Evolutionary conservation across 1,140 invertebrate species (phyloP).

Genomic region (Lycorma delicatula): DNA sequence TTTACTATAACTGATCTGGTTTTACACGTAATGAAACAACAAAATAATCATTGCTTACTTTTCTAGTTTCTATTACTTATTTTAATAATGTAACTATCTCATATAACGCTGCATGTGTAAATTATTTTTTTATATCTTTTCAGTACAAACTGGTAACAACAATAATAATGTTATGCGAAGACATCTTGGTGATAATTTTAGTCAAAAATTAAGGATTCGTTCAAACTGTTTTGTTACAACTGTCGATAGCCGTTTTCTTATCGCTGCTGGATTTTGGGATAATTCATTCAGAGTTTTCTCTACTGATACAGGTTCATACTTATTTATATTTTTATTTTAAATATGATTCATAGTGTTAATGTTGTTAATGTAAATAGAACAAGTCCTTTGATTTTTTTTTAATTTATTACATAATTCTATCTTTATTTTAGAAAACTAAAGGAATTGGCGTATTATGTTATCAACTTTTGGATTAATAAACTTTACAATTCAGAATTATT

Average conservation of each 20-base stretch:
- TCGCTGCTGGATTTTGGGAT: conserved; percentile 99
- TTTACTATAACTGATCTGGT: neutral
- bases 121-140: conserved; percentile 22
- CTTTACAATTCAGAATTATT: too few species aligned
- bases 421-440: too few species aligned
- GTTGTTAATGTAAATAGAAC: conserved; percentile 7
- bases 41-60: too few species aligned
- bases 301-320: conserved; percentile 74
- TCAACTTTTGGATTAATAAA: too few species aligned
- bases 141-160: conserved; percentile 58
- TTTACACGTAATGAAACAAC: conserved; percentile 1
- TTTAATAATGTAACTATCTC: conserved; percentile 7
- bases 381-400: too few species aligned
- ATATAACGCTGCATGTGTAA: conserved; percentile 5
- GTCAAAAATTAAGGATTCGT: conserved; percentile 85
- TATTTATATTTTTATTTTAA: conserved; percentile 11
- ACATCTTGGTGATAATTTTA: conserved; percentile 93
- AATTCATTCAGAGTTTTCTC: conserved; percentile 98
- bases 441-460: too few species aligned
- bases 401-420: too few species aligned
- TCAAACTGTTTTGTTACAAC: conserved; percentile 96
- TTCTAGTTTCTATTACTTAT: too few species aligned
- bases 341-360: conserved; percentile 5
- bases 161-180: conserved; percentile 57
- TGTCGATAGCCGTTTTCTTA: conserved; percentile 90